phyloP scores from a whole-genome alignment of 2,888 invertebrate genomes.

The Unio pictorum region DNA sequence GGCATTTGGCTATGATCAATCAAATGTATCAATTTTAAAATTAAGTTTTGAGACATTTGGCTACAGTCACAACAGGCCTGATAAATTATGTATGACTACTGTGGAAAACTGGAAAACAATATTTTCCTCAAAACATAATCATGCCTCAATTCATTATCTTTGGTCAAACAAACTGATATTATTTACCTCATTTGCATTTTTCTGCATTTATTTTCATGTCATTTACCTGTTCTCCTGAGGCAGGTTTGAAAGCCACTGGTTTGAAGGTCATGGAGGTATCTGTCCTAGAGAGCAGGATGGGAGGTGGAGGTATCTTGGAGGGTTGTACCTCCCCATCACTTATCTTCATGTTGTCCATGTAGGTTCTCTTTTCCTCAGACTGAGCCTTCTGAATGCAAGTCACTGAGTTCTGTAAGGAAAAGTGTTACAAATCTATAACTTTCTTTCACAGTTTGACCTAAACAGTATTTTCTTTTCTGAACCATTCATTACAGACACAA shows the following conservation, averaged over 20 bases:
- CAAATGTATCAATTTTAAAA: no score
- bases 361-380: slow-evolving; percentile 62
- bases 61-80: no score
- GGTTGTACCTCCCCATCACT: slow-evolving; percentile 25
- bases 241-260: slow-evolving; percentile 63
- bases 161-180: no score
- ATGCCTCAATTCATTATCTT: no score
- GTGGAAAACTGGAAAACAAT: no score
- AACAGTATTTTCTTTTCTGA: no score
- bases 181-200: background rate
- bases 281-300: slow-evolving; percentile 66
- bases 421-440: background rate
- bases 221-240: slow-evolving; percentile 60
- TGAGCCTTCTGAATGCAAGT: slow-evolving; percentile 60
- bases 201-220: background rate
- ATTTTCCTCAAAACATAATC: no score
- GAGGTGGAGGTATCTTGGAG: slow-evolving; percentile 63
- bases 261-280: slow-evolving; percentile 68
- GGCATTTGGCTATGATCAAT: no score
- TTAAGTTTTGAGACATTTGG: no score
- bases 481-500: no score
- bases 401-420: slow-evolving; percentile 55
- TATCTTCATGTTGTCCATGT: slow-evolving; percentile 56
- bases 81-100: no score
- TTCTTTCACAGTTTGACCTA: no score